Evolutionary conservation across 2,888 invertebrate genomes (phyloP).

Genomic region (Clostera curtula): DNA sequence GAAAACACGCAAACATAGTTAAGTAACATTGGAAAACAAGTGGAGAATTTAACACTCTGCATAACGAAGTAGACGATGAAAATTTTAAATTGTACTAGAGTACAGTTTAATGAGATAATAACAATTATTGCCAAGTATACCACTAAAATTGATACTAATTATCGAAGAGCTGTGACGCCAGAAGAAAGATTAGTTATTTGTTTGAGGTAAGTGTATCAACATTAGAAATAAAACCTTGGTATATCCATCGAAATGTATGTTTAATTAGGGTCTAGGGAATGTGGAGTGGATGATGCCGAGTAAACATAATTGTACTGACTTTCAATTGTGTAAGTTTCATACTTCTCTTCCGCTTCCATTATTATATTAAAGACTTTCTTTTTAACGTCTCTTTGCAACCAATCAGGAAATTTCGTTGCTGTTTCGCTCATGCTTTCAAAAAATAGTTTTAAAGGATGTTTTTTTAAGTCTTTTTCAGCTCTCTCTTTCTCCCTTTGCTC

Average conservation of each 20-base stretch:
- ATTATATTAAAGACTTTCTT: slow-evolving; percentile 7
- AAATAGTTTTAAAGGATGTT: slow-evolving; percentile 7
- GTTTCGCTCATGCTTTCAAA: slow-evolving; percentile 7
- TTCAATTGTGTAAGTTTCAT: slow-evolving; percentile 4
- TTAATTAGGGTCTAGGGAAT: not conserved
- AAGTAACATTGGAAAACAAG: too few relatives aligned
- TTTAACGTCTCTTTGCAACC: slow-evolving; percentile 8
- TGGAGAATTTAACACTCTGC: too few relatives aligned
- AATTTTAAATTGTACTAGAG: too few relatives aligned
- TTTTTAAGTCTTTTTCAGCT: slow-evolving; percentile 6
- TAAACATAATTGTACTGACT: slow-evolving; percentile 4
- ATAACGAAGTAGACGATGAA: too few relatives aligned
- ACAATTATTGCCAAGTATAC: too few relatives aligned
- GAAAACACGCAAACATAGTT: too few relatives aligned
- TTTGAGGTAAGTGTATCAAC: too few relatives aligned
- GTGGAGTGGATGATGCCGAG: slow-evolving; percentile 1
- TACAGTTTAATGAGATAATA: too few relatives aligned
- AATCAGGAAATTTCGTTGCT: slow-evolving; percentile 6
- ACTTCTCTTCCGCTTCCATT: slow-evolving; percentile 5
- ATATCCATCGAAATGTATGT: not conserved
- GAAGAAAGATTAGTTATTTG: too few relatives aligned
- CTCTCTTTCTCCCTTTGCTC: slow-evolving; percentile 3
- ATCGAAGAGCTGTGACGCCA: too few relatives aligned
- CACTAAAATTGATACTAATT: too few relatives aligned
- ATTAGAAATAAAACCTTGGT: too few relatives aligned